A percentile compares a stretch with the other conserved stretches of the same genome.
Conservation (phyloP, 2,797 vertebrate species). For the Acipenser ruthenus region DNA sequence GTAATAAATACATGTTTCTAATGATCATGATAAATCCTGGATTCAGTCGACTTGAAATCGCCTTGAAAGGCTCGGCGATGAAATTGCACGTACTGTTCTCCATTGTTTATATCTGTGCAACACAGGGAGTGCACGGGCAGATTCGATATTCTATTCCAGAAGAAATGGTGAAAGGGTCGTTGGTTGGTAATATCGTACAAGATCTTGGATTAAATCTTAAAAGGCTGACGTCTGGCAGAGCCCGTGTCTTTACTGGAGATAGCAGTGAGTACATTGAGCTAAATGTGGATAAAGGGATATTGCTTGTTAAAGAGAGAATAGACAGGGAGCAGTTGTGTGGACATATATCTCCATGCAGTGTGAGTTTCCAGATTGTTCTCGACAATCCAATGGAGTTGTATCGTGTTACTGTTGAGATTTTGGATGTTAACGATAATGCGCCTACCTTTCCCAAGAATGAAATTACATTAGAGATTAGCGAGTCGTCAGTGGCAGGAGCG, state of each 20-base stretch:
- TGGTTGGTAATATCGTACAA: conserved; percentile 17
- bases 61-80: neutral
- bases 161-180: conserved; percentile 14
- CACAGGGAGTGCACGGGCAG: neutral
- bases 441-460: conserved; percentile 9
- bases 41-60: neutral
- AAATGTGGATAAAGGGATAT: conserved; percentile 8
- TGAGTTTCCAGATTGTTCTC: conserved; percentile 12
- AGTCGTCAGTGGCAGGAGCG: conserved; percentile 11
- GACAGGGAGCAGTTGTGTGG: conserved; percentile 15
- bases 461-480: conserved; percentile 11
- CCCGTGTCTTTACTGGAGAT: conserved; percentile 9
- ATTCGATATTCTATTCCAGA: conserved; percentile 17
- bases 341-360: neutral
- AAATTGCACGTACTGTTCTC: neutral
- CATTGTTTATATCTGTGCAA: neutral
- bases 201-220: conserved; percentile 16
- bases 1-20: too few species aligned
- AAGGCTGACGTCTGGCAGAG: conserved; percentile 4
- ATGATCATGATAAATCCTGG: neutral
- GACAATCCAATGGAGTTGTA: conserved; percentile 17
- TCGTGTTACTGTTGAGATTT: conserved; percentile 6
- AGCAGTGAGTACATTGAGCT: conserved; percentile 10
- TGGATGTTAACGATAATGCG: conserved; percentile 15
- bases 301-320: conserved; percentile 17